Base-by-base conservation (phyloP, 35 echinoderm and acorn worm species). In the Apostichopus japonicus region DNA sequence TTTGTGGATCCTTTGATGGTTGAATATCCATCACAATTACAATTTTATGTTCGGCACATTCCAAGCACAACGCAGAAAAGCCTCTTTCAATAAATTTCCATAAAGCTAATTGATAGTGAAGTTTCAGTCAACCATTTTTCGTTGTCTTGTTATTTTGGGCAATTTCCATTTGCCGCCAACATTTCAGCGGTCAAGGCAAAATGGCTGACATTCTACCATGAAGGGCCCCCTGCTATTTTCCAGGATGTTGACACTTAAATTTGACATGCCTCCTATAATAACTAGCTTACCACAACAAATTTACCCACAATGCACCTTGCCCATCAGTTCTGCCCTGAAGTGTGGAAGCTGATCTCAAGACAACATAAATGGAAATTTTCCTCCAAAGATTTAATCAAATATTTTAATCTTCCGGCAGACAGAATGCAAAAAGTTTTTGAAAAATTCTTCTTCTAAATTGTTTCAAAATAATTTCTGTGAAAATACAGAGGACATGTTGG, bases 311-410 rank as follows among this genome's bases (percentile, higher is more conserved):
- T n/a, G 21, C 81, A n/a, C n/a, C 23, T 56, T 84, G 81, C 15
- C 81, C 56, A 54, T 58, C 53, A 58, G 54, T 57, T 57, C 21
- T 58, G 56, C 55, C 81, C 81, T 84, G 5, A 53, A 84, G 81
- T 84, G 6, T n/a, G 81, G 54, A 84, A 84, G 56, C 81, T 10
- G 51, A 84, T 19, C 81, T 54, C 15, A 58, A 57, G 10, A 24
- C 15, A 84, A 84, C 21, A 59, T 58, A 55, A 58, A 22, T 84
- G 54, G 24, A 84, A 57, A 84, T 84, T 84, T 84, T 56, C 54
- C 81, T 59, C 51, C 7, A 13, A 21, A 59, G 8, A 57, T 84
- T 84, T 84, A 84, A 84, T 84, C 81, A 84, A 84, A 84, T 23
- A 75, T 75, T 75, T 75, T 75, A 21, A 75, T 75, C 16, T 75